Percentiles rank a stretch among this genome's conserved stretches.
Conservation (phyloP, 1,140 invertebrate species). For the Philotrypesis tridentata region DNA sequence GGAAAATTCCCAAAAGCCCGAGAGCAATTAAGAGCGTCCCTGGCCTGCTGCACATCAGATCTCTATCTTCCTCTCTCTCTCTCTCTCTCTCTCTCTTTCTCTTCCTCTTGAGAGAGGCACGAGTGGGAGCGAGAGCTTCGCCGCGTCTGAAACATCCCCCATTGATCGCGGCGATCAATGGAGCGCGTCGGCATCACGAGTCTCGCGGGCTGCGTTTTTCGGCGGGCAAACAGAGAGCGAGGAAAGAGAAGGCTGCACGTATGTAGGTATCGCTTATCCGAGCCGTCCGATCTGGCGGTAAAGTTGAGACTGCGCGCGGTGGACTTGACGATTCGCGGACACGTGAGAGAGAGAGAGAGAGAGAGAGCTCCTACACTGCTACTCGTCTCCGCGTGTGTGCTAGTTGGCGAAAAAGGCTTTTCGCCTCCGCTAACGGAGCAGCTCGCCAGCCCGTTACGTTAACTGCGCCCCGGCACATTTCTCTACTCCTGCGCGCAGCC, state of each 20-base stretch:
- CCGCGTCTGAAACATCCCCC: too few relatives aligned
- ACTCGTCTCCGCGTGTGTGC: not conserved
- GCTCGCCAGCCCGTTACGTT: not conserved
- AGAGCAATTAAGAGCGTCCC: conserved; percentile 24
- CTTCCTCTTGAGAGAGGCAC: too few relatives aligned
- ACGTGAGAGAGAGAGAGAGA: not conserved
- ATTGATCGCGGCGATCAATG: too few relatives aligned
- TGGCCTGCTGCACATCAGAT: conserved; percentile 22
- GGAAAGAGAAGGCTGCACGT: too few relatives aligned
- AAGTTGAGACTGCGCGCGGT: conserved; percentile 28
- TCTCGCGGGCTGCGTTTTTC: too few relatives aligned
- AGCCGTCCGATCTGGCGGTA: not conserved
- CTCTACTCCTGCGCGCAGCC: not conserved
- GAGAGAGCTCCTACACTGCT: too few relatives aligned
- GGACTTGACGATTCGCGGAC: not conserved
- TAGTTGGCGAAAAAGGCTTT: conserved; percentile 17
- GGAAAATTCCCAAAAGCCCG: conserved; percentile 22
- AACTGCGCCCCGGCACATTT: not conserved
- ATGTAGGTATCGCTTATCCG: not conserved
- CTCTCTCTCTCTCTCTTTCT: not conserved
- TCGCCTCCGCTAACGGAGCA: not conserved
- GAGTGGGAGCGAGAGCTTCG: too few relatives aligned
- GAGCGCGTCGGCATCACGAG: too few relatives aligned
- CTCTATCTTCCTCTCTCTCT: not conserved
- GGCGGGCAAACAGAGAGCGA: not conserved